Evolutionary conservation across 2,888 invertebrate genomes (phyloP), one percentile per base, ranked within the genome.

Genomic region (Phorcus lineatus): DNA sequence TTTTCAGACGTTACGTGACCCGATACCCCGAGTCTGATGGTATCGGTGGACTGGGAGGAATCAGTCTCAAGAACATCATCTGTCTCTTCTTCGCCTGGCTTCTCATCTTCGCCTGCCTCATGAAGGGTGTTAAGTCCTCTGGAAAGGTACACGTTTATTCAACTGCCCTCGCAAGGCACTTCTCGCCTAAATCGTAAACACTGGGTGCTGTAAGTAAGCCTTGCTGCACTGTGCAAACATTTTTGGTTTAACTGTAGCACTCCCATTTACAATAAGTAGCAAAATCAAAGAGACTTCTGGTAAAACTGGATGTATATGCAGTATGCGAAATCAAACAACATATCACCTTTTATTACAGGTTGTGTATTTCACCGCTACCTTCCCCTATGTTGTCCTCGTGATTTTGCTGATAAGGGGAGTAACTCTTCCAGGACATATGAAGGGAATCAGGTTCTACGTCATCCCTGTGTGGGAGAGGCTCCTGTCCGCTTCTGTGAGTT

Each of bases 1-100:
- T 16, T 22, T 22, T 4, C 85, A 90, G 90, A 36, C 86, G 87
- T 22, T 88, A 87, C 67, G 87, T 90, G 16, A 78, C 89, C 53
- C 78, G 86, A 13, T 77, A 86, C 13, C 87, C 62, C 11, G 74
- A 74, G n/a, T 53, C 75, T 24, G 54, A 75, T 28, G 75, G 75
- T 6, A 75, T 75, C n/a, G 75, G 54, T 17, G 4, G 31, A 6
- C 54, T 75, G 54, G 75, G 75, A 4, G 7, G 22, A 22, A 31
- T 75, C 52, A 75, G 75, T 53, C 54, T 75, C 52, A 75, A 75
- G 47, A 31, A 40, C 28, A 75, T 53, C n/a, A 31, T 75, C 22
- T 75, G 75, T 47, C 52, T 53, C 54, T 53, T 75, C 16, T 47
- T 75, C 0, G 47, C 75, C 54, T 75, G 75, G 75, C 22, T 75